These are phyloP conservation scores for Pristiophorus japonicus DNA, from an alignment of 2,113 vertebrate genomes.

Conservation along the genomic window DNA sequence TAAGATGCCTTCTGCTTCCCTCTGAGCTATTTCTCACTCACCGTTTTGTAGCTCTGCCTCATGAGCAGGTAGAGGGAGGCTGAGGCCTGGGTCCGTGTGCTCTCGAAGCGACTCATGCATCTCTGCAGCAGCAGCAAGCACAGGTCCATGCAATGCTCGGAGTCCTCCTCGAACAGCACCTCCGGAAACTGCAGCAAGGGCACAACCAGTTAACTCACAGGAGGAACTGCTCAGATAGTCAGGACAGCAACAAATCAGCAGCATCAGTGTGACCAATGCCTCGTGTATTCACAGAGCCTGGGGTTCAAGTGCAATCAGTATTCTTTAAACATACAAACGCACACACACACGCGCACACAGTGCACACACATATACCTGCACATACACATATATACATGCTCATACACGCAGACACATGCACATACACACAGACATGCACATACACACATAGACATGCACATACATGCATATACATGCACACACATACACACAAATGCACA, in stretches of 20 bases:
- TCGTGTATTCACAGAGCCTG: not conserved
- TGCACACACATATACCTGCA: not conserved
- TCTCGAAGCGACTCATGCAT: conserved; percentile 7
- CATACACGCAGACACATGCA: not conserved
- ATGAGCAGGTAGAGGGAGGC: conserved; percentile 20
- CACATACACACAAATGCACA: not conserved
- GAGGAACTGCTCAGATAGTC: not conserved
- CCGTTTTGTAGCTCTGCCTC: conserved; percentile 5
- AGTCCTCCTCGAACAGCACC: not conserved
- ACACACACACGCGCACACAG: not conserved
- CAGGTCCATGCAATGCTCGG: not conserved
- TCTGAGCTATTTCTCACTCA: not conserved
- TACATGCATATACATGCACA: too few species aligned
- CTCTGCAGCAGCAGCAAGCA: conserved; percentile 3
- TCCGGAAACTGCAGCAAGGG: conserved; percentile 1
- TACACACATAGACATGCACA: not conserved
- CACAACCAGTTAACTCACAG: not conserved
- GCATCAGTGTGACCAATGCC: not conserved
- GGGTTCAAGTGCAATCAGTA: not conserved
- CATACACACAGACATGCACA: not conserved
- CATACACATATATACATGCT: too few species aligned
- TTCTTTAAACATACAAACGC: not conserved
- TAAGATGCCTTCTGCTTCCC: not conserved
- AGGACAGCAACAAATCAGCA: not conserved
- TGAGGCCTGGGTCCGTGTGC: not conserved